Evolutionary conservation across 2,113 vertebrate genomes (phyloP), one percentile per base, ranked within the genome.

Genomic region (Donacobius atricapilla): DNA sequence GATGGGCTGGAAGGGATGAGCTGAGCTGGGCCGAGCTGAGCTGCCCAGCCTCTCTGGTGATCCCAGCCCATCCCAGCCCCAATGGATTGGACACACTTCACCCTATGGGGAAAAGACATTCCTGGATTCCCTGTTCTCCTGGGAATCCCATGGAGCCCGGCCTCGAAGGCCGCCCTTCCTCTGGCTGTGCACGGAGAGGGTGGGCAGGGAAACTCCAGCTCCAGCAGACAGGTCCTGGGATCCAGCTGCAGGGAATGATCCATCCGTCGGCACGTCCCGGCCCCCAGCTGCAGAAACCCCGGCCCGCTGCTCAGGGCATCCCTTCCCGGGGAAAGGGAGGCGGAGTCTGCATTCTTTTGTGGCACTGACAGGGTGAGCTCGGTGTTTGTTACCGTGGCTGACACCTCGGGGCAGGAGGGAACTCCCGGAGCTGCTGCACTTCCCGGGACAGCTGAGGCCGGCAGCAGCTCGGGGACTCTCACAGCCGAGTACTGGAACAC

Each of bases 101-200:
- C 60, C 0, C 2, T 10, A 24, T 24, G 39, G 77, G 77, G 65
- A 58, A 76, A 56, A 61, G 48, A 13, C 63, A 37, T 12, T 5
- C 76, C 19, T 9, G 8, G 19, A 7, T 30, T 87, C 90, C 77
- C 63, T 25, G 25, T 15, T n/a, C 14, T 40, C 47, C 28, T 2
- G 28, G 75, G 60, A 72, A 47, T 15, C 18, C 17, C 4, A 0
- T 1, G 47, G 65, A 61, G 40, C 37, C 50, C 1, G 37, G 51
- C 68, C 35, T 22, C 22, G 72, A 18, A 8, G 19, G 30, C 72
- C 80, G 89, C 57, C 42, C 75, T 65, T 68, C 53, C 78, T 65
- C 51, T 19, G 10, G 2, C n/a, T n/a, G n/a, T n/a, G n/a, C n/a
- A n/a, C 37, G 0, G 28, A 0, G 4, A 58, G 33, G 35, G 76